phyloP scores from a whole-genome alignment of 2,888 invertebrate genomes.

The Dendrolimus pini region DNA sequence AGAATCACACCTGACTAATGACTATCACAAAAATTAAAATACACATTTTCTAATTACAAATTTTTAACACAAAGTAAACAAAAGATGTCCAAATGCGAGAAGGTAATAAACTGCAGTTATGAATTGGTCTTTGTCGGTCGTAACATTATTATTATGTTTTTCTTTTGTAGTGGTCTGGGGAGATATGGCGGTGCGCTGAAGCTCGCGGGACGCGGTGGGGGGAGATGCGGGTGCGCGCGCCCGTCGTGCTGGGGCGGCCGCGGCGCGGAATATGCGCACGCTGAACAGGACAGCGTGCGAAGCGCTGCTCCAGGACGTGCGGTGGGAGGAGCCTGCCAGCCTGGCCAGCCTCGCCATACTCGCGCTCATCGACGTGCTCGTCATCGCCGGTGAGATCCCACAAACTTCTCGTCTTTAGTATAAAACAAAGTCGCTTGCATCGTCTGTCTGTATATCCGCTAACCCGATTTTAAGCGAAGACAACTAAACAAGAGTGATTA shows the following conservation, averaged over 20 bases:
- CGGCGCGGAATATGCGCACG: conserved; percentile 79
- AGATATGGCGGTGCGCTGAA: conserved; percentile 13
- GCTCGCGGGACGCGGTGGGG: conserved; percentile 24
- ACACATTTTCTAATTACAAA: too few relatives aligned
- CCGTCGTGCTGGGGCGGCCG: conserved; percentile 41
- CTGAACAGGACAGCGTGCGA: conserved; percentile 90
- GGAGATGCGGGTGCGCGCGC: conserved; percentile 50
- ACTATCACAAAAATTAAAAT: too few relatives aligned
- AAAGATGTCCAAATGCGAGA: too few relatives aligned
- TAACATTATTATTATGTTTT: too few relatives aligned
- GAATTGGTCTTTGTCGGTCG: too few relatives aligned
- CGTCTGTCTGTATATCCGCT: too few relatives aligned
- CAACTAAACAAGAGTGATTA: not conserved
- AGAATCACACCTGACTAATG: too few relatives aligned
- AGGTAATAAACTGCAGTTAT: too few relatives aligned
- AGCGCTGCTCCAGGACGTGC: conserved; percentile 86
- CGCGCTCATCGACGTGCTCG: conserved; percentile 90
- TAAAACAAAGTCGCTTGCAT: too few relatives aligned
- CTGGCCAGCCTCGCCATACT: conserved; percentile 86
- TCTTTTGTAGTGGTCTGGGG: conserved; percentile 17
- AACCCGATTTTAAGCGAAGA: not conserved
- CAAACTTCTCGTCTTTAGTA: too few relatives aligned
- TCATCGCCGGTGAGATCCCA: conserved; percentile 81
- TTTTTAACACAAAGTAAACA: too few relatives aligned
- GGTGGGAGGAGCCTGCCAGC: conserved; percentile 88